Conservation (phyloP, 2,888 invertebrate species). For the Operophtera brumata region DNA sequence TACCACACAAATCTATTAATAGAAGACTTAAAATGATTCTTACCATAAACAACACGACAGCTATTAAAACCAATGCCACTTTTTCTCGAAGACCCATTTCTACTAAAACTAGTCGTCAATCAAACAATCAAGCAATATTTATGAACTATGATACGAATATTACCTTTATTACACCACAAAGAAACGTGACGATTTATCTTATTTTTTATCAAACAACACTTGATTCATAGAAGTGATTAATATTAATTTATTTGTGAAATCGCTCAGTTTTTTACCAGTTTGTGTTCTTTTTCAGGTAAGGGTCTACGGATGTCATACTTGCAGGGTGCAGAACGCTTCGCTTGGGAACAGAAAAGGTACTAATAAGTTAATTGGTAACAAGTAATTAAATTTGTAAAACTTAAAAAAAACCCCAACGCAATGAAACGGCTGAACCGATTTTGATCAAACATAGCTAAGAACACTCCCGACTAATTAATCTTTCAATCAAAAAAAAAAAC, state of each 20-base stretch:
- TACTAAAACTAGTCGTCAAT: slow-evolving; percentile 33
- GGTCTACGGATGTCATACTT: neutral
- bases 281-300: slow-evolving; percentile 17
- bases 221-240: neutral
- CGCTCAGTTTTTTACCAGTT: neutral
- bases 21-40: neutral
- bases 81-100: slow-evolving; percentile 55
- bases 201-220: slow-evolving; percentile 5
- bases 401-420: no score
- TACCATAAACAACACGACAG: slow-evolving; percentile 48
- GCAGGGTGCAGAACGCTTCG: no score
- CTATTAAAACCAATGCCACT: slow-evolving; percentile 44
- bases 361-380: no score
- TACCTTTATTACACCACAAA: slow-evolving; percentile 17
- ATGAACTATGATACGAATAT: slow-evolving; percentile 30
- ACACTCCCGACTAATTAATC: no score
- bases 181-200: slow-evolving; percentile 32
- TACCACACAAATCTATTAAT: neutral
- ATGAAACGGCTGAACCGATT: no score
- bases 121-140: slow-evolving; percentile 31
- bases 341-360: no score
- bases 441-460: no score
- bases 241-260: neutral
- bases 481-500: no score
- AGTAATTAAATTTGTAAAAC: no score